These are phyloP conservation scores for Zaprionus camerounensis DNA, from an alignment of 1,140 invertebrate species.

Conservation along the genomic window DNA sequence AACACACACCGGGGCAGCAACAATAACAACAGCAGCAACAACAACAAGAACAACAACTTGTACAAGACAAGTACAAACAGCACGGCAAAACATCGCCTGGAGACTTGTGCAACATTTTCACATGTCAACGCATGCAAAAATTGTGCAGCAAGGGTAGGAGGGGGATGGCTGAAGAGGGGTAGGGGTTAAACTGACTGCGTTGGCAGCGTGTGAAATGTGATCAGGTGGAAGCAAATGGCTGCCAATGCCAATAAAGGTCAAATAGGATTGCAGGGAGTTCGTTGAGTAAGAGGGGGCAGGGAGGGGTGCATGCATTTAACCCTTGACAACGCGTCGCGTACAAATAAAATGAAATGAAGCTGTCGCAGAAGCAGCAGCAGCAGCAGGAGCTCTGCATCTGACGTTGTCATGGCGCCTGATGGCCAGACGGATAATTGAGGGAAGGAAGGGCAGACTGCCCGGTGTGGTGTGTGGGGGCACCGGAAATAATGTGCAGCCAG, in stretches of 20 bases:
- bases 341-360: constrained; percentile 64
- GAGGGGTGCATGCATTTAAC: constrained; percentile 61
- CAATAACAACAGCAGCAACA: constrained; percentile 18
- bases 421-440: constrained; percentile 19
- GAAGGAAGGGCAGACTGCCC: constrained; percentile 17
- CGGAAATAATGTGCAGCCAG: constrained; percentile 71
- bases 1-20: constrained; percentile 9
- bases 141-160: constrained; percentile 21
- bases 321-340: constrained; percentile 70
- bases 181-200: background rate
- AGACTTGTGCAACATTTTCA: constrained; percentile 74
- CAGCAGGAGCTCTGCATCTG: constrained; percentile 13
- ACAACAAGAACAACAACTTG: constrained; percentile 10
- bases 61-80: constrained; percentile 40
- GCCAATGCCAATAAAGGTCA: constrained; percentile 73
- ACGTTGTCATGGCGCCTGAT: constrained; percentile 59
- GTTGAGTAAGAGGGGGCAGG: background rate
- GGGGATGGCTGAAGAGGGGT: background rate
- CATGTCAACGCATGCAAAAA: constrained; percentile 76
- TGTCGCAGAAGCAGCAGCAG: constrained; percentile 23
- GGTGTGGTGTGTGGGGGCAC: constrained; percentile 3
- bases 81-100: constrained; percentile 60
- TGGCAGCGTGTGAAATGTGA: constrained; percentile 63
- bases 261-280: constrained; percentile 20
- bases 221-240: constrained; percentile 69